Conservation (phyloP, 1,140 invertebrate genomes). For the Diabrotica undecimpunctata region DNA sequence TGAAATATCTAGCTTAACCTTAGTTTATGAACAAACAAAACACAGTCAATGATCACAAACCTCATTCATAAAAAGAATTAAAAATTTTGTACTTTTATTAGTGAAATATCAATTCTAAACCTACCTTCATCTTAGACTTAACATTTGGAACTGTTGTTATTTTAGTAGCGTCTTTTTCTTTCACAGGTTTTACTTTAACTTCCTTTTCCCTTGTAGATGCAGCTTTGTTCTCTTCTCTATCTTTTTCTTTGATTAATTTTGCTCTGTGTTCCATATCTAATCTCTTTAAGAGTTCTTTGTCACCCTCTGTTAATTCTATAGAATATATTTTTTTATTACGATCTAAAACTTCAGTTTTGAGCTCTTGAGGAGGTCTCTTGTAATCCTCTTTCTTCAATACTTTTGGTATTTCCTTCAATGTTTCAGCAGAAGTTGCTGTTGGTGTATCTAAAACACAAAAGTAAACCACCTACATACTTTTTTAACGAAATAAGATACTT, state of each 20-base stretch:
- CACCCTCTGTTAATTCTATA: conserved; percentile 42
- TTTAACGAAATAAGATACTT: conserved; percentile 9
- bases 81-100: too few species aligned
- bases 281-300: conserved; percentile 43
- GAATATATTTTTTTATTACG: background rate
- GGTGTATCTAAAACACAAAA: background rate
- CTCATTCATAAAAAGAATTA: too few species aligned
- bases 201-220: conserved; percentile 11
- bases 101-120: conserved; percentile 9
- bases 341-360: conserved; percentile 11
- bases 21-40: too few species aligned
- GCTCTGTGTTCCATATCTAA: conserved; percentile 45
- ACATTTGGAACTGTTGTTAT: conserved; percentile 36
- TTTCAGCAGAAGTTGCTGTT: background rate
- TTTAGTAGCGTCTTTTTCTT: conserved; percentile 24
- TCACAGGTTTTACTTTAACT: conserved; percentile 21
- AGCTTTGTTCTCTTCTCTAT: conserved; percentile 16
- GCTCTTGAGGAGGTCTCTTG: background rate
- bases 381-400: conserved; percentile 5
- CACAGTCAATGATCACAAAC: too few species aligned
- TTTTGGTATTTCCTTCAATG: background rate
- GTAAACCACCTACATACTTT: conserved; percentile 8
- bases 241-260: conserved; percentile 36
- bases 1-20: too few species aligned
- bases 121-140: conserved; percentile 41